Evolutionary conservation across 23 tunicate genomes (phyloP), one percentile per base, ranked within the genome.

Genomic region (Trididemnum miniatum): DNA sequence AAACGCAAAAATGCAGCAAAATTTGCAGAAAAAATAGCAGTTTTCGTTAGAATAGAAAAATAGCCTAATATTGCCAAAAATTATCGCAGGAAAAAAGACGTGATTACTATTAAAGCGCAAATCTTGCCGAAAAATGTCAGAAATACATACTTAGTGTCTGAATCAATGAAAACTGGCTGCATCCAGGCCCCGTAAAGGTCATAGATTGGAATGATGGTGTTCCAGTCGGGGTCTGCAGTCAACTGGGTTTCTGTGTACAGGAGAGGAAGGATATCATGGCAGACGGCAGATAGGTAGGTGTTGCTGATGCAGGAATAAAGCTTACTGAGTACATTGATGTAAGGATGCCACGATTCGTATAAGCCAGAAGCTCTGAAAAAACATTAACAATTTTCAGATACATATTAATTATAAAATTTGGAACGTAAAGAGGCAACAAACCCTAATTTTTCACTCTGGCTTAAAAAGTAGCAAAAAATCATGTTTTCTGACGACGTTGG

Each of bases 291-390:
- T 0, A 81, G 86, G 18, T 82, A 51, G 26, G 86, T 87, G 49
- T 80, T 67, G 66, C 82, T 35, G 34, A 87, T 9, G 35, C 78
- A 65, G 22, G 65, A 51, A 34, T 49, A 83, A 28, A 88, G 28
- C 1, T 23, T 44, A 5, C 83, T 35, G 18, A 88, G 5, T 23
- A 26, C 28, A 3, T 72, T 32, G 2, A 76, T 44, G 79, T 88
- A 88, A 9, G 83, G 83, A 15, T 71, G 1, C 93, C 93, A 88
- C 34, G 80, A 33, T 4, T 27, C 30, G 60, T 76, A 82, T 2
- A 86, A 31, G 1, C 84, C 80, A 24, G 28, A 9, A 25, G 64
- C 18, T 34, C 90, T 86, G 80, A 31, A 62, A 62, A 62, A 7
- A 9, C 54, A 44, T 7, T 7, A 44, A 44, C 15, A 7, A 44